phyloP scores from a whole-genome alignment of 2,888 invertebrate genomes.

The Deilephila porcellus region DNA sequence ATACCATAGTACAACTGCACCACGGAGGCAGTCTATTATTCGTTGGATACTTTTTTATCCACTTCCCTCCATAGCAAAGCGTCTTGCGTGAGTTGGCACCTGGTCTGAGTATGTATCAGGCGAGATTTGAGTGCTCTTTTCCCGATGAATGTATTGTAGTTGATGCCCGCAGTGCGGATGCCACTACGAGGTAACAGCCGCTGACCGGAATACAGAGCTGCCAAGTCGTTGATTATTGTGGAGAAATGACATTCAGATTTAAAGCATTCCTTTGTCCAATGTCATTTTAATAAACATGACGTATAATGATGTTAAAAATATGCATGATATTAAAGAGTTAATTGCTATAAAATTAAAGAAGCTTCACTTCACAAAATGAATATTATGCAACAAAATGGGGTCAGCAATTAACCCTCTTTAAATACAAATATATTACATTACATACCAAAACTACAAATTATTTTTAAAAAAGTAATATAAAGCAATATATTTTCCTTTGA shows the following conservation, averaged over 20 bases:
- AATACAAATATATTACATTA: neutral
- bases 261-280: neutral
- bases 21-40: too few species aligned
- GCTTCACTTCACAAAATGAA: too few species aligned
- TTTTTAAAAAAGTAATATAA: neutral
- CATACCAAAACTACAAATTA: neutral
- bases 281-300: too few species aligned
- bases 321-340: too few species aligned
- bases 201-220: conserved; percentile 28
- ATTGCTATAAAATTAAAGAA: too few species aligned
- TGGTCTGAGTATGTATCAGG: neutral
- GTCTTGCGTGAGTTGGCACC: too few species aligned
- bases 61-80: too few species aligned
- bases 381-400: too few species aligned
- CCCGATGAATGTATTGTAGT: conserved; percentile 8
- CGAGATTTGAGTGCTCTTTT: conserved; percentile 25
- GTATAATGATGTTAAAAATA: too few species aligned
- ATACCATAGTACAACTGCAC: too few species aligned
- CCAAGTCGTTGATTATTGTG: conserved; percentile 14
- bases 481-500: neutral
- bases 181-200: conserved; percentile 38
- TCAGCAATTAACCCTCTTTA: too few species aligned
- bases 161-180: conserved; percentile 52
- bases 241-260: neutral
- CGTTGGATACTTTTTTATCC: too few species aligned